phyloP scores from a whole-genome alignment of 1,140 invertebrate genomes.

The Bombus confusus region DNA sequence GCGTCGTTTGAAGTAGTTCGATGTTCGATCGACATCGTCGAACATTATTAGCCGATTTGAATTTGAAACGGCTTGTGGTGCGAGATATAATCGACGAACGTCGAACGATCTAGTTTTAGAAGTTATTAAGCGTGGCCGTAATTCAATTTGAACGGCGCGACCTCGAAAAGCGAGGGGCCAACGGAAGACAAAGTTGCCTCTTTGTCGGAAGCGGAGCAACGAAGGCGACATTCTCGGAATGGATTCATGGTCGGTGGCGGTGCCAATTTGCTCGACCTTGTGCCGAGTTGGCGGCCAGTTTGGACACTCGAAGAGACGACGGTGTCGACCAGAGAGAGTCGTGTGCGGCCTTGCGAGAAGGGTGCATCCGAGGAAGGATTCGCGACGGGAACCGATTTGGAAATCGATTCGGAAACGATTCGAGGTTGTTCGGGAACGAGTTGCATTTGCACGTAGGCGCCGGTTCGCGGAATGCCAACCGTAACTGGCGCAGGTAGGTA shows the following conservation, averaged over 20 bases:
- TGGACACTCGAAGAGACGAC: slow-evolving; percentile 37
- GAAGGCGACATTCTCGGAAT: slow-evolving; percentile 54
- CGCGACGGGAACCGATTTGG: not conserved
- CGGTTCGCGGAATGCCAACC: slow-evolving; percentile 66
- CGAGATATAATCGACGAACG: no score
- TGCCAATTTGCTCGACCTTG: slow-evolving; percentile 69
- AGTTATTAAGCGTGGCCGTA: not conserved
- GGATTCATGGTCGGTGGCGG: slow-evolving; percentile 62
- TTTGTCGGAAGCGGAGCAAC: slow-evolving; percentile 52
- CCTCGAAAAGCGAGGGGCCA: slow-evolving; percentile 4
- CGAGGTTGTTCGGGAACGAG: not conserved
- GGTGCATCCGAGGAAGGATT: not conserved
- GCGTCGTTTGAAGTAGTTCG: no score
- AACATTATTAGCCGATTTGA: not conserved
- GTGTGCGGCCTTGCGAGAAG: not conserved
- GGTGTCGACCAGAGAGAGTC: not conserved
- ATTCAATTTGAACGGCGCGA: not conserved
- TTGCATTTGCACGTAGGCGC: slow-evolving; percentile 33
- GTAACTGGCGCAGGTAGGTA: slow-evolving; percentile 74
- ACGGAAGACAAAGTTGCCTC: slow-evolving; percentile 33
- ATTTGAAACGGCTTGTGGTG: not conserved
- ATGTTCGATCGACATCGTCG: no score
- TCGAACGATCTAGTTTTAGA: slow-evolving; percentile 2
- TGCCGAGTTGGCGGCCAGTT: slow-evolving; percentile 58
- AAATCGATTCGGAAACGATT: not conserved